Base-by-base conservation (phyloP, 2,888 invertebrate genomes). In the Rhamnusium bicolor region DNA sequence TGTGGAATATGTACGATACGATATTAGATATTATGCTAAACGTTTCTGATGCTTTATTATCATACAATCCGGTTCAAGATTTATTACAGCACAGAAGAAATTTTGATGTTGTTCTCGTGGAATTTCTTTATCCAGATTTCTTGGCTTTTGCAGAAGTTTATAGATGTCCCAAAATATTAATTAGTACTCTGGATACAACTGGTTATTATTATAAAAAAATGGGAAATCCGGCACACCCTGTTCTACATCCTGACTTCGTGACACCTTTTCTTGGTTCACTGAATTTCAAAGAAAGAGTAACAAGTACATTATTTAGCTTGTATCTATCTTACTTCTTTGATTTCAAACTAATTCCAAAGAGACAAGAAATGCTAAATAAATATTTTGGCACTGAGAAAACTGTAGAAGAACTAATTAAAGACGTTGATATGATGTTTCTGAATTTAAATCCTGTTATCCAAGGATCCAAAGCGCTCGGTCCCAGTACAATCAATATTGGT, bases 31-130 rank as follows among this genome's bases (percentile, higher is more conserved):
- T 0, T 12, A 19, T 19, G 8, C 12, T 4, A n/a, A n/a, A 0
- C 1, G n/a, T 21, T 10, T 12, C 21, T 5, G 24, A 54, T 2
- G 21, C 4, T 6, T 24, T n/a, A 5, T n/a, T 54, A 12, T 7
- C 54, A 3, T 24, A 1, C 4, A 12, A 10, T 12, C 19, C 10
- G 4, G 21, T 54, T 24, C 54, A 54, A 24, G 12, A 54, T 6
- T 46, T 61, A 21, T 21, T 46, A 0, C n/a, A 46, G 3, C 12
- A 46, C 29, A 40, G 10, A 61, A 21, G 5, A 0, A 8, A 47
- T 8, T 78, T 71, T 56, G 78, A 78, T 61, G 29, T 78, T 12
- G 71, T 78, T n/a, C 8, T 78, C 0, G 60, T 76, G 0, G 76
- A 78, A 62, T 53, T 47, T 3, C 1, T 62, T 3, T 54, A 19